Evolutionary conservation across 1,140 invertebrate species (phyloP).

Genomic region (Drosophila mojavensis): DNA sequence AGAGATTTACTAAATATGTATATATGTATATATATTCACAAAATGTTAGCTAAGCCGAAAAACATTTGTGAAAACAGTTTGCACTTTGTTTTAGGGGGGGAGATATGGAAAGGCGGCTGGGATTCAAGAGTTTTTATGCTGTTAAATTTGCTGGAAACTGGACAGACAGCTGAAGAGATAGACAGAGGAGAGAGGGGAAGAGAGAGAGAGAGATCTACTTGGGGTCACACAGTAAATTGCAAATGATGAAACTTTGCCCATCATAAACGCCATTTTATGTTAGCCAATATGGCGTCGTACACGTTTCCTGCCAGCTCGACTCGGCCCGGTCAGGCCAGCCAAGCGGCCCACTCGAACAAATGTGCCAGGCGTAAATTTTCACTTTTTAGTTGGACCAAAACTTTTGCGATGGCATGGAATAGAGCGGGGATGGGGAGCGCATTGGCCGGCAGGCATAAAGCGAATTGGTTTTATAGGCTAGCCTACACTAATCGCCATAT

Average conservation of each 20-base stretch:
- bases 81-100: constrained; percentile 16
- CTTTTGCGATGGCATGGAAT: constrained; percentile 22
- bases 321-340: too few relatives aligned
- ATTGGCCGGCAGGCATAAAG: neutral
- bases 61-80: constrained; percentile 37
- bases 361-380: constrained; percentile 59
- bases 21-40: neutral
- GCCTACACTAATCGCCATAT: constrained; percentile 65
- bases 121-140: constrained; percentile 50
- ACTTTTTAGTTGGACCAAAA: constrained; percentile 67
- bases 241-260: constrained; percentile 74
- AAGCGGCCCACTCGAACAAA: constrained; percentile 7
- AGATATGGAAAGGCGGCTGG: neutral
- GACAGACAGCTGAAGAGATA: neutral
- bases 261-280: constrained; percentile 75
- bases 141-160: constrained; percentile 71
- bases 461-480: constrained; percentile 7
- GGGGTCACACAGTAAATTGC: constrained; percentile 68
- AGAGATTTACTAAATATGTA: constrained; percentile 9
- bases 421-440: too few relatives aligned
- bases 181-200: neutral
- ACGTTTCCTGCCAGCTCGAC: constrained; percentile 4
- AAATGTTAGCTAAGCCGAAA: constrained; percentile 7
- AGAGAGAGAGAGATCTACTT: neutral
- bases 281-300: constrained; percentile 68